phyloP scores from a whole-genome alignment of 2,797 vertebrate genomes.

The Oryzias dopingdopingensis region DNA sequence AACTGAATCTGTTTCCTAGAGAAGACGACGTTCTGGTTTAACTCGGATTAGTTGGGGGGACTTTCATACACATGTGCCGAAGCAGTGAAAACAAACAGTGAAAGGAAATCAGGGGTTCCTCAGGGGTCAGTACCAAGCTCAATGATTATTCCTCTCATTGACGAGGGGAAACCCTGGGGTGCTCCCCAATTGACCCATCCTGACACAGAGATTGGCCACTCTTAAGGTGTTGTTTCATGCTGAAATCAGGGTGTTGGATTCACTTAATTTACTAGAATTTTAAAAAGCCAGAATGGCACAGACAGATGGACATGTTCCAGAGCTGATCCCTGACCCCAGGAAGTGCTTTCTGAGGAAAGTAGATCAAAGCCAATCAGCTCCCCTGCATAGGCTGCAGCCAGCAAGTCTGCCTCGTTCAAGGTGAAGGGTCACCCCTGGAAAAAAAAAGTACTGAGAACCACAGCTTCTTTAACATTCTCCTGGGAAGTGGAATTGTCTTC shows the following conservation, averaged over 20 bases:
- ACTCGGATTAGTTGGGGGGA: constrained; percentile 11
- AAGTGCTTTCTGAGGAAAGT: constrained; percentile 74
- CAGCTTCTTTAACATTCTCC: constrained; percentile 73
- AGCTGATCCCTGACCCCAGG: constrained; percentile 77
- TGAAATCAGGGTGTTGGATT: constrained; percentile 66
- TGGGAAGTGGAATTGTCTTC: constrained; percentile 71
- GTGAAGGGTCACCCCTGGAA: constrained; percentile 69
- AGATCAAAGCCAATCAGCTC: constrained; percentile 83
- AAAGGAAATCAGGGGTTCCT: constrained; percentile 64
- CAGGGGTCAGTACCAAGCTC: constrained; percentile 56
- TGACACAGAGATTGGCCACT: constrained; percentile 38
- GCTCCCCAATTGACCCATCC: constrained; percentile 50
- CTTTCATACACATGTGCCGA: constrained; percentile 57
- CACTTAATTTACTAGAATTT: constrained; percentile 79
- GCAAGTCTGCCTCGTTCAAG: constrained; percentile 69
- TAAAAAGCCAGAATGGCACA: constrained; percentile 77
- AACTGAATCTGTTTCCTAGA: constrained; percentile 32
- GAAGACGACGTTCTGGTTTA: constrained; percentile 29
- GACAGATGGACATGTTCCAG: constrained; percentile 82
- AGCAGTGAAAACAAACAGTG: constrained; percentile 70
- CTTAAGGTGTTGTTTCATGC: constrained; percentile 36
- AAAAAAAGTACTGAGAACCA: constrained; percentile 63
- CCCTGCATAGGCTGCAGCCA: constrained; percentile 72
- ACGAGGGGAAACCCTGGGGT: constrained; percentile 60
- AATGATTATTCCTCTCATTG: constrained; percentile 73